A percentile compares a stretch with the other conserved stretches of the same genome.
Conservation (phyloP, 2,113 vertebrate species). For the Vireo altiloquus region DNA sequence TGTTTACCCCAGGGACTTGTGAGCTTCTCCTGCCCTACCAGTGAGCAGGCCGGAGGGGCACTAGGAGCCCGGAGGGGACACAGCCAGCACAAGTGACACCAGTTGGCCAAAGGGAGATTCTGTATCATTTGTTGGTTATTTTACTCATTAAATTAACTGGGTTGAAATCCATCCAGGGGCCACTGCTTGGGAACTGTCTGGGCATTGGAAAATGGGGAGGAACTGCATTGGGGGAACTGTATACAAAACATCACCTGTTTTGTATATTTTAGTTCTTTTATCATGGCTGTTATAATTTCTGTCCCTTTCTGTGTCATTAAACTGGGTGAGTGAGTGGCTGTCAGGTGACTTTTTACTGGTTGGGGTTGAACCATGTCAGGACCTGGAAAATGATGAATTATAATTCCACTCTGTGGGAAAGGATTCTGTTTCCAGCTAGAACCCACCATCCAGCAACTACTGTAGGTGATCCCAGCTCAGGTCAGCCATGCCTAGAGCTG, state of each 20-base stretch:
- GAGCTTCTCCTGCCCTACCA: background rate
- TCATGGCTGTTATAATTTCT: background rate
- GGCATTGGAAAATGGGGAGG: background rate
- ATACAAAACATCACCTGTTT: background rate
- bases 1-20: background rate
- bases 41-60: background rate
- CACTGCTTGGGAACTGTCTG: background rate
- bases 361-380: background rate
- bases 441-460: accelerated
- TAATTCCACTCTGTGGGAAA: background rate
- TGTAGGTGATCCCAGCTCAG: background rate
- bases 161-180: background rate
- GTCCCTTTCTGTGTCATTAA: background rate
- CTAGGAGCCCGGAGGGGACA: background rate
- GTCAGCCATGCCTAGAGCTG: background rate
- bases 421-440: background rate
- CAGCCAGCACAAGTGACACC: background rate
- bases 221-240: background rate
- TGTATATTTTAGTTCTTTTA: background rate
- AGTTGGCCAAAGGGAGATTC: background rate
- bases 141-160: background rate
- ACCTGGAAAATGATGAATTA: background rate
- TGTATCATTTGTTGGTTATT: background rate
- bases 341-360: background rate
- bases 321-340: accelerated